A percentile compares a stretch with the other conserved stretches of the same genome.
These are phyloP conservation scores for Pseudorasbora parva DNA, from an alignment of 2,113 vertebrate genomes.

Conservation along the genomic window DNA sequence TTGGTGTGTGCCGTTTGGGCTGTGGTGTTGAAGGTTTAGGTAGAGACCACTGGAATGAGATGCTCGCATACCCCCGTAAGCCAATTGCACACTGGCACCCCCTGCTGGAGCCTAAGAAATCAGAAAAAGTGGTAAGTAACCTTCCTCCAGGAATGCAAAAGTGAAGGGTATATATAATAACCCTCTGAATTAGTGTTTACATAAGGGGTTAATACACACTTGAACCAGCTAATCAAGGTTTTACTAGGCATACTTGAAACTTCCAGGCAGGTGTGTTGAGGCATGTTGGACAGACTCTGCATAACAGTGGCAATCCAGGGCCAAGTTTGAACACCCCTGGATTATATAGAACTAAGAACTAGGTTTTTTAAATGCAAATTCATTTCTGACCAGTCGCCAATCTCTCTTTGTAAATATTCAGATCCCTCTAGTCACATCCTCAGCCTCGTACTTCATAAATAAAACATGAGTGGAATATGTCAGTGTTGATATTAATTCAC, in stretches of 20 bases:
- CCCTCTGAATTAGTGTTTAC: neutral
- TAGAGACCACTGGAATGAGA: constrained; percentile 98
- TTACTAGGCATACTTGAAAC: too few species aligned
- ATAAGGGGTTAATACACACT: too few species aligned
- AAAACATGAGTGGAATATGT: constrained; percentile 31
- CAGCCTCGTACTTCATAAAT: constrained; percentile 21
- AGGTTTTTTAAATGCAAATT: constrained; percentile 4
- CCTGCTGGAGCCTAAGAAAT: constrained; percentile 94
- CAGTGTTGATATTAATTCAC: constrained; percentile 34
- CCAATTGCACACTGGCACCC: constrained; percentile 98
- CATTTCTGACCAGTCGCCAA: neutral
- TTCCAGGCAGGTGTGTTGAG: too few species aligned
- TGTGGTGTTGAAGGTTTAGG: constrained; percentile 89
- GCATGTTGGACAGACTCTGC: too few species aligned
- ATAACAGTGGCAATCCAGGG: too few species aligned
- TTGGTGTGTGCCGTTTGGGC: constrained; percentile 91
- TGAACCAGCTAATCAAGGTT: too few species aligned
- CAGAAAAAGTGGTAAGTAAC: constrained; percentile 90
- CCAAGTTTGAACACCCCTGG: too few species aligned
- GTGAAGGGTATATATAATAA: constrained; percentile 5
- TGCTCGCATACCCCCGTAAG: constrained; percentile 95
- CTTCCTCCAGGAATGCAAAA: neutral
- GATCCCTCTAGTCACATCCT: constrained; percentile 4
- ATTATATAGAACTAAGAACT: neutral
- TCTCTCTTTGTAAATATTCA: constrained; percentile 17